Percentiles rank a stretch among this genome's conserved stretches.
phyloP scores from a whole-genome alignment of 2,888 invertebrate genomes.

The Altica lythri region DNA sequence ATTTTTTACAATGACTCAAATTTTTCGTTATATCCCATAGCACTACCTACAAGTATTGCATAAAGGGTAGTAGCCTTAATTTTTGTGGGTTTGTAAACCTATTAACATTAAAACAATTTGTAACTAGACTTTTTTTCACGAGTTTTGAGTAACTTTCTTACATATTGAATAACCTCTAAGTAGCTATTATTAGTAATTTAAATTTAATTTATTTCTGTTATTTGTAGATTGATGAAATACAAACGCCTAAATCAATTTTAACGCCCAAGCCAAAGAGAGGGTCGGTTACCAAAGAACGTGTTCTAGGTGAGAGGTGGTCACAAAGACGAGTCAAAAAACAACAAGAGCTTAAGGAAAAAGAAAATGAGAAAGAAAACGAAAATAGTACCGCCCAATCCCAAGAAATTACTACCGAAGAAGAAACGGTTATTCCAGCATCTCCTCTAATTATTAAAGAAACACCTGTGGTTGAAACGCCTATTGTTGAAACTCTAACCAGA shows the following conservation, averaged over 20 bases:
- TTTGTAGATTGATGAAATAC: constrained; percentile 25
- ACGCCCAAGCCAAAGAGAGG: constrained; percentile 38
- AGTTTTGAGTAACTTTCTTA: too few relatives aligned
- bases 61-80: too few relatives aligned
- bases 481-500: constrained; percentile 5
- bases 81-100: too few relatives aligned
- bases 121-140: too few relatives aligned
- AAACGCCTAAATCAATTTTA: constrained; percentile 32
- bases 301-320: constrained; percentile 54
- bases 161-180: too few relatives aligned
- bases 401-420: constrained; percentile 30
- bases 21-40: too few relatives aligned
- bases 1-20: too few relatives aligned
- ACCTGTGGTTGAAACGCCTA: not conserved
- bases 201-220: constrained; percentile 3
- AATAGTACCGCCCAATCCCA: constrained; percentile 26
- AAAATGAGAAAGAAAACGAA: constrained; percentile 34
- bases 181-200: not conserved
- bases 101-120: too few relatives aligned
- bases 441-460: constrained; percentile 8
- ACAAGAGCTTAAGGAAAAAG: constrained; percentile 42
- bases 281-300: constrained; percentile 44
- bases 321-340: constrained; percentile 53
- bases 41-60: too few relatives aligned
- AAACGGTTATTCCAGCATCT: constrained; percentile 48